Conservation (phyloP, 2,797 vertebrate species). For the Malacoraja senta region DNA sequence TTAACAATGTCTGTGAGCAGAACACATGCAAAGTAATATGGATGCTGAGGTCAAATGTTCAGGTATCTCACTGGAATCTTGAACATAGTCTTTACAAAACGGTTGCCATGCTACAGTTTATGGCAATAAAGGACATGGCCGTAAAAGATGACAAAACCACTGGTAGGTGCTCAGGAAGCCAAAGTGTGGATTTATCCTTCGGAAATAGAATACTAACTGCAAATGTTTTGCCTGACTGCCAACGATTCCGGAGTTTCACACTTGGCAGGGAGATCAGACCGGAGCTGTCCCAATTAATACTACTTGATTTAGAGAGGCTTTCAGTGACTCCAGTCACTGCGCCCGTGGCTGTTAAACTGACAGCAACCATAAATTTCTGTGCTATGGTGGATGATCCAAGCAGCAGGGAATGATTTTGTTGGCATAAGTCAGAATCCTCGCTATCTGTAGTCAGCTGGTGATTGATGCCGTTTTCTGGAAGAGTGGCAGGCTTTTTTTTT, state of each 20-base stretch:
- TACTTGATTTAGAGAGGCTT: slow-evolving; percentile 26
- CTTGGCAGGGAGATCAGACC: background rate
- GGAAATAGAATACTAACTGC: background rate
- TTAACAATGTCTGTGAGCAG: too few species aligned
- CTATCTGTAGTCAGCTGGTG: slow-evolving; percentile 20
- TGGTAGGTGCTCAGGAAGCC: background rate
- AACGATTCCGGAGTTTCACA: background rate
- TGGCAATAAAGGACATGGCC: background rate
- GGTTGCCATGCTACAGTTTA: background rate
- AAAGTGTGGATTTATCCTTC: background rate
- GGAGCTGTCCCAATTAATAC: slow-evolving; percentile 7
- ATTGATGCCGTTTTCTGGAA: background rate
- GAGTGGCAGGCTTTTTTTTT: slow-evolving; percentile 18
- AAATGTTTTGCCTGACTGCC: background rate
- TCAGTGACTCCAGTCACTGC: slow-evolving; percentile 13
- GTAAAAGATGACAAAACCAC: background rate
- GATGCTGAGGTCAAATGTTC: too few species aligned
- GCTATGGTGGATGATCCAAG: slow-evolving; percentile 5
- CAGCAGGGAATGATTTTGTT: slow-evolving; percentile 30
- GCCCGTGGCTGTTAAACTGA: slow-evolving; percentile 27
- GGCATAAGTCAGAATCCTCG: slow-evolving; percentile 10
- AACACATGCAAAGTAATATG: too few species aligned
- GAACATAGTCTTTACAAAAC: background rate
- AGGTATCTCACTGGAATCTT: too few species aligned
- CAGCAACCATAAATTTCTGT: slow-evolving; percentile 22